phyloP scores from a whole-genome alignment of 1,140 invertebrate genomes.

The Drosophila equinoxialis region DNA sequence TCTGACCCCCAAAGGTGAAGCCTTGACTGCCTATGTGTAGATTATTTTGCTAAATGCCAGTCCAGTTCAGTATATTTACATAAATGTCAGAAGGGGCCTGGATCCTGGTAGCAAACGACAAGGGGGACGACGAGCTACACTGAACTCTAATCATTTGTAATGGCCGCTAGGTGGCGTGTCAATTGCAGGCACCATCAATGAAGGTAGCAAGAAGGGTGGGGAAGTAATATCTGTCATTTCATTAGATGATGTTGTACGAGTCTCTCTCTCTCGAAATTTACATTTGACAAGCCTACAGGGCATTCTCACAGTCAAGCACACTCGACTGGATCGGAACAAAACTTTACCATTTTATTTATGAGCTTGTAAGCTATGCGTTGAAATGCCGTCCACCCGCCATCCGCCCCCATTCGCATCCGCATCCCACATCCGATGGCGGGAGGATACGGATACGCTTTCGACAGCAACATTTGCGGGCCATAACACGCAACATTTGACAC shows the following conservation, averaged over 20 bases:
- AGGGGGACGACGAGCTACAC: not conserved
- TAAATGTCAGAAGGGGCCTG: not conserved
- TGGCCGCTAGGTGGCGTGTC: constrained; percentile 53
- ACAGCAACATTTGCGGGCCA: constrained; percentile 76
- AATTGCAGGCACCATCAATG: constrained; percentile 47
- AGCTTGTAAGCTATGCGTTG: constrained; percentile 73
- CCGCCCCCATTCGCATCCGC: constrained; percentile 11
- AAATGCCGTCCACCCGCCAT: constrained; percentile 36
- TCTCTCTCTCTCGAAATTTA: constrained; percentile 43
- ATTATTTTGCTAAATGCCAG: constrained; percentile 7
- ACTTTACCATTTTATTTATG: constrained; percentile 70
- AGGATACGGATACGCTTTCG: constrained; percentile 67
- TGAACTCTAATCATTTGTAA: constrained; percentile 56
- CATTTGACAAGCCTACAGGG: constrained; percentile 62
- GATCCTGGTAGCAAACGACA: not conserved
- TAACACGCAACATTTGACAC: constrained; percentile 80
- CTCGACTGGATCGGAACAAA: constrained; percentile 52
- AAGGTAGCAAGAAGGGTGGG: constrained; percentile 12
- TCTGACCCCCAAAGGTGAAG: constrained; percentile 3
- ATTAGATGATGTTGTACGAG: constrained; percentile 11
- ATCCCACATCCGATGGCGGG: constrained; percentile 8
- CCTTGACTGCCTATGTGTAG: not conserved
- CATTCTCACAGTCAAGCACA: constrained; percentile 74
- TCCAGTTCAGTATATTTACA: constrained; percentile 3
- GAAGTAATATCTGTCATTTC: constrained; percentile 16